phyloP scores from a whole-genome alignment of 2,797 vertebrate species.

The Thalassophryne amazonica region DNA sequence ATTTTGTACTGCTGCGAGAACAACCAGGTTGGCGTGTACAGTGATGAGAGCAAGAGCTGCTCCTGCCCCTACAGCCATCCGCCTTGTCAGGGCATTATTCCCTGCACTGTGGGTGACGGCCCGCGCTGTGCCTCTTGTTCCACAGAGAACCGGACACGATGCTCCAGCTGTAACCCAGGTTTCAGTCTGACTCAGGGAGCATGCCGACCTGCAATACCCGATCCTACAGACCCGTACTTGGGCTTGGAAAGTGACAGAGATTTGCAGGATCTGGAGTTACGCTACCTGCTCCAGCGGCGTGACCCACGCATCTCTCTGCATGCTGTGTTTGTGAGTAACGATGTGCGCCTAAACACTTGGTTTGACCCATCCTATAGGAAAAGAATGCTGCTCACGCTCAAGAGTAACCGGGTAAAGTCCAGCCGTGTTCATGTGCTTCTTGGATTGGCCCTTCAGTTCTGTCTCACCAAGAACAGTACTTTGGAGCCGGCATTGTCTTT shows the following conservation, averaged over 20 bases:
- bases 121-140: conserved; percentile 86
- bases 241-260: conserved; percentile 91
- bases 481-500: conserved; percentile 89
- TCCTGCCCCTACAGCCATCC: conserved; percentile 86
- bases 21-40: conserved; percentile 88
- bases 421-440: conserved; percentile 93
- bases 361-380: conserved; percentile 96
- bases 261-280: conserved; percentile 90
- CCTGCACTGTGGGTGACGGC: conserved; percentile 85
- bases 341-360: conserved; percentile 93
- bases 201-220: conserved; percentile 89
- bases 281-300: conserved; percentile 84
- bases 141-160: conserved; percentile 89
- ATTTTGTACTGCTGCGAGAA: conserved; percentile 94
- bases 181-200: conserved; percentile 88
- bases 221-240: conserved; percentile 93
- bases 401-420: conserved; percentile 96
- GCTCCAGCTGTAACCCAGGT: conserved; percentile 86
- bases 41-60: conserved; percentile 85
- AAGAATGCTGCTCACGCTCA: conserved; percentile 93
- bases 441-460: conserved; percentile 90
- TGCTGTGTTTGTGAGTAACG: conserved; percentile 93
- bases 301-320: conserved; percentile 86
- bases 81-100: conserved; percentile 82
- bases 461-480: conserved; percentile 92